A percentile compares a stretch with the other conserved stretches of the same genome.
Conservation (phyloP, 2,888 invertebrate genomes). For the Dolichopus griseipennis region DNA sequence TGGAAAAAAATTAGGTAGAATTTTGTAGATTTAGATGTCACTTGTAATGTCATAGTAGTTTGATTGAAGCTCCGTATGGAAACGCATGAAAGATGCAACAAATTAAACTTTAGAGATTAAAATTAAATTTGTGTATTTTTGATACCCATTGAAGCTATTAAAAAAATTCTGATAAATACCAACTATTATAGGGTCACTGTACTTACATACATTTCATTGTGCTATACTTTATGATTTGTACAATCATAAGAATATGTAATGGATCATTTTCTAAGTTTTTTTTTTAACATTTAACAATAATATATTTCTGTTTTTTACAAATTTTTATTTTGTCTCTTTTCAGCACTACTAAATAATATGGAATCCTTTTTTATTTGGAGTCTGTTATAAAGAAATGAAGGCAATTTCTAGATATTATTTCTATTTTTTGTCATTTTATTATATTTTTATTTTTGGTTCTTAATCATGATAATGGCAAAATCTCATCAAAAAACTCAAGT, state of each 20-base stretch:
- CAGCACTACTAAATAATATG: background rate
- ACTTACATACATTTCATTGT: too few relatives aligned
- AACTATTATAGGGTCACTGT: too few relatives aligned
- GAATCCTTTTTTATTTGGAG: background rate
- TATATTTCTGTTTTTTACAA: background rate
- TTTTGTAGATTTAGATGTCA: too few relatives aligned
- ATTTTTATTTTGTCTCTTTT: background rate
- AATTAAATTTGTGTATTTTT: too few relatives aligned
- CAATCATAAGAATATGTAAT: background rate
- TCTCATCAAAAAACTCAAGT: constrained; percentile 1
- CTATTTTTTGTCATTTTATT: background rate
- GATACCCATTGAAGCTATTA: too few relatives aligned
- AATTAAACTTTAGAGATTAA: too few relatives aligned
- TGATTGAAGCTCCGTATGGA: too few relatives aligned
- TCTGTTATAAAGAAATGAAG: background rate
- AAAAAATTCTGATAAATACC: too few relatives aligned
- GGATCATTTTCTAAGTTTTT: background rate
- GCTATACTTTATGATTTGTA: too few relatives aligned
- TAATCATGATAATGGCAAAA: constrained; percentile 6
- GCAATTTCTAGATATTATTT: background rate
- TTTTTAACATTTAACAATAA: background rate
- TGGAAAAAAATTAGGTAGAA: too few relatives aligned
- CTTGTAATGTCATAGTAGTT: too few relatives aligned
- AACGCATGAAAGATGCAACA: too few relatives aligned
- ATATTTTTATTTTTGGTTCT: background rate